Conservation (phyloP, 2,888 invertebrate genomes). For the Drosophila limbata region DNA sequence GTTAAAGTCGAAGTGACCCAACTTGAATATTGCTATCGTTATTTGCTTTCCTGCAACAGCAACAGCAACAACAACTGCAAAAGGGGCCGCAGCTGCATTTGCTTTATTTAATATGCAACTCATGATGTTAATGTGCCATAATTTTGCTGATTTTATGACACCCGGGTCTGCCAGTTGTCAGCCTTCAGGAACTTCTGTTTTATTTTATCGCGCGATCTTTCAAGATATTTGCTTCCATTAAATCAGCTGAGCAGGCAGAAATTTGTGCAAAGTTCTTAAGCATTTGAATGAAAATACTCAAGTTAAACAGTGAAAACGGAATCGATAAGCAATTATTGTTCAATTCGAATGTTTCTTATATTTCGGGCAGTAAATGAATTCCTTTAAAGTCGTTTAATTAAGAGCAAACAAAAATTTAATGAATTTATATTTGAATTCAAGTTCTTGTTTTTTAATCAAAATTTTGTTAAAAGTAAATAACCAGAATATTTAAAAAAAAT, state of each 20-base stretch:
- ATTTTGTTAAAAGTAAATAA: no score
- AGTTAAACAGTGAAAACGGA: background rate
- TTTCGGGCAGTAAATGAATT: background rate
- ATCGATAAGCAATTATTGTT: background rate
- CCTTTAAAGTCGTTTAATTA: background rate
- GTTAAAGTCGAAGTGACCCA: conserved; percentile 37
- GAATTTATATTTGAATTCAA: no score
- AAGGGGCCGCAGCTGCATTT: conserved; percentile 38
- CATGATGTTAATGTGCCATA: conserved; percentile 32
- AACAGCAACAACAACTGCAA: background rate
- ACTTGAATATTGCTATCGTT: conserved; percentile 33
- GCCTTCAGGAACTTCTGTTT: conserved; percentile 12
- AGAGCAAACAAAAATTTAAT: background rate
- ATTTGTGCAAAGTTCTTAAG: background rate
- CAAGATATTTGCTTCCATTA: background rate
- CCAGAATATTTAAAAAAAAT: no score
- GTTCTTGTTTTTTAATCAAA: no score
- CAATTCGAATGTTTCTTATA: background rate
- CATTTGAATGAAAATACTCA: background rate
- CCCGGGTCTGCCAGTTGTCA: conserved; percentile 16
- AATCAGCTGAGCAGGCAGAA: conserved; percentile 6
- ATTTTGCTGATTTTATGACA: conserved; percentile 26
- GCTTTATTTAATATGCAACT: conserved; percentile 45
- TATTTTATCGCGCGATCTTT: conserved; percentile 13
- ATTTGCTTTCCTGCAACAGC: conserved; percentile 3